Percentiles rank a stretch among this genome's conserved stretches.
Evolutionary conservation across 23 tunicate species (phyloP).

Genomic region (Halocynthia aurantium): DNA sequence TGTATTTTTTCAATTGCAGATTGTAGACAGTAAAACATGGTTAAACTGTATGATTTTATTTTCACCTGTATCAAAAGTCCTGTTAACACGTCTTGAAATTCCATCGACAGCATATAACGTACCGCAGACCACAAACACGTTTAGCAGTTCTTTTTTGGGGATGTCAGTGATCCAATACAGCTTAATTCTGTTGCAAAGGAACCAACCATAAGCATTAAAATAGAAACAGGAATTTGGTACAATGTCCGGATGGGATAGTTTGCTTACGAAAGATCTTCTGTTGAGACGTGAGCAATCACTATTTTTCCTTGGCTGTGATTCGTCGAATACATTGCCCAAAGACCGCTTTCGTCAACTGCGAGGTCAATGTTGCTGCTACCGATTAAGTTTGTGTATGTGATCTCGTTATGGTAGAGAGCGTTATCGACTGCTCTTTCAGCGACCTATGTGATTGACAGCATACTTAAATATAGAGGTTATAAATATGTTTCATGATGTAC

Average conservation of each 20-base stretch:
- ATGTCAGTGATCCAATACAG: constrained; percentile 50
- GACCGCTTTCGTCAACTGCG: constrained; percentile 63
- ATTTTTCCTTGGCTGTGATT: constrained; percentile 13
- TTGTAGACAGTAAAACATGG: too few relatives aligned
- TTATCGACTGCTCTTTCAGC: neutral
- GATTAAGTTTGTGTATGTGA: neutral
- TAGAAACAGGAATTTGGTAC: neutral
- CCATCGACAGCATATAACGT: constrained; percentile 43
- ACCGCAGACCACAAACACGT: constrained; percentile 61
- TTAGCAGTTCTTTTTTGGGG: constrained; percentile 23
- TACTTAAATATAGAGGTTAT: too few relatives aligned
- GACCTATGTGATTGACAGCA: neutral
- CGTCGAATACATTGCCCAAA: constrained; percentile 59
- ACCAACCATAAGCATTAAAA: neutral
- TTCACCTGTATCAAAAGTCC: neutral
- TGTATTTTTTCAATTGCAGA: neutral
- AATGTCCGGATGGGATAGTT: neutral
- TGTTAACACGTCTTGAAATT: constrained; percentile 31
- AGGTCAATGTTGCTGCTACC: constrained; percentile 26
- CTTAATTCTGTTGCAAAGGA: constrained; percentile 6
- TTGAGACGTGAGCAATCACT: neutral
- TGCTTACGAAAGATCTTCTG: neutral
- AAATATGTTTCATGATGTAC: too few relatives aligned
- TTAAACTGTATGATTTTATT: neutral
- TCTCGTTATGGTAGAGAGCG: neutral